Evolutionary conservation across 2,797 vertebrate genomes (phyloP), one percentile per base, ranked within the genome.

Genomic region (Xenentodon cancila): DNA sequence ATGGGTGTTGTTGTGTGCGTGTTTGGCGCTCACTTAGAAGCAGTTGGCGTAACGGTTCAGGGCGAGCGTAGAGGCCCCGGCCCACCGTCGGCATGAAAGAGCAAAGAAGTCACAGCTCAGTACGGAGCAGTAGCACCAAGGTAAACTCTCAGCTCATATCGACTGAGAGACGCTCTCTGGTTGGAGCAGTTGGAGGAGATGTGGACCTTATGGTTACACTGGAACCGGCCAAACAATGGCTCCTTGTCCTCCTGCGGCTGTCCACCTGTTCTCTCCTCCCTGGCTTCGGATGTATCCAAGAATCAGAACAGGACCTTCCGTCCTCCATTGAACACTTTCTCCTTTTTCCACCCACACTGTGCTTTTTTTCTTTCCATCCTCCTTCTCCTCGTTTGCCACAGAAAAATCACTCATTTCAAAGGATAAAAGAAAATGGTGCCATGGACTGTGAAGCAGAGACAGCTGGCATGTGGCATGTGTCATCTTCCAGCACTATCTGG

Each of bases 41-140:
- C 85, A 84, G 85, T 89, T 88, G 82, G 80, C 73, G 54, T 48
- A 83, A 79, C 59, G 72, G 86, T 84, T 79, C 79, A 81, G 30
- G 75, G 25, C 47, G 64, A 60, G 71, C 70, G 69, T 64, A 60
- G 59, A 68, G 84, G 57, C 66, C 13, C 52, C 17, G 12, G 49
- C 77, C 59, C 69, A 80, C 79, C 69, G 80, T 88, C 57, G 82
- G 81, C 80, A 87, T 73, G 75, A 79, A 65, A 27, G 69, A 50
- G 68, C 47, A 52, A 32, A 27, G 57, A 42, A 68, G 75, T 65
- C 76, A 80, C 51, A 53, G 53, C 67, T 45, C 75, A 53, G 43
- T 21, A 2, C 53, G 68, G 52, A 9, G 18, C 53, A 42, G 43
- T 34, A 53, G 72, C 67, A 30, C 18, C 16, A 9, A 49, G 62